These are phyloP conservation scores for Bellardia bayeri DNA, from an alignment of 2,888 invertebrate genomes.

Conservation along the genomic window DNA sequence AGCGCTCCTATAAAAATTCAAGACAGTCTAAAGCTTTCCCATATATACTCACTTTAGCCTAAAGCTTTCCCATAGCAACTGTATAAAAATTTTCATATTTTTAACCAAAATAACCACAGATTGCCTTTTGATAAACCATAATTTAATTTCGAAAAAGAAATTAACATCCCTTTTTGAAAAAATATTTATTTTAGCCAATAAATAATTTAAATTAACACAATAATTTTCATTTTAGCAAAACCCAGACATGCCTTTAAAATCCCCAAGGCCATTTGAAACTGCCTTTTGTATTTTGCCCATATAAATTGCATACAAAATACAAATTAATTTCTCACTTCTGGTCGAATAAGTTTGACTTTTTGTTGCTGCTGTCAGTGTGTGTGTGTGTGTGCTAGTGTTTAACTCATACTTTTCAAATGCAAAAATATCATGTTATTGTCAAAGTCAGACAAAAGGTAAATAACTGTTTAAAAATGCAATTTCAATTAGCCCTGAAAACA, in stretches of 20 bases:
- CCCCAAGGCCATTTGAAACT: conserved; percentile 55
- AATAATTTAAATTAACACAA: conserved; percentile 66
- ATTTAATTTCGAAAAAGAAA: conserved; percentile 15
- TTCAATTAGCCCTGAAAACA: conserved; percentile 75
- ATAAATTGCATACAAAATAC: conserved; percentile 70
- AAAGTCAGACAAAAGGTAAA: conserved; percentile 74
- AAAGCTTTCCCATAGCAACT: too few species aligned
- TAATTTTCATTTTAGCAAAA: conserved; percentile 40
- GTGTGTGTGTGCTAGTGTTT: background rate
- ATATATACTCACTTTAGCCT: too few species aligned
- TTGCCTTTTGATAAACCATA: conserved; percentile 12
- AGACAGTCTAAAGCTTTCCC: too few species aligned
- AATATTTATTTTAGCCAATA: conserved; percentile 62
- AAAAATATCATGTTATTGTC: conserved; percentile 62
- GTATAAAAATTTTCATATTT: too few species aligned
- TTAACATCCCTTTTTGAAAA: background rate
- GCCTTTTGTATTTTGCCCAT: conserved; percentile 41
- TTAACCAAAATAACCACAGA: background rate
- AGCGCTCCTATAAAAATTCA: too few species aligned
- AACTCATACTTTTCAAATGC: conserved; percentile 45
- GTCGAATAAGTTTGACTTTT: conserved; percentile 57
- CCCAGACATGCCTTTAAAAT: conserved; percentile 44
- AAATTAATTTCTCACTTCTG: conserved; percentile 74
- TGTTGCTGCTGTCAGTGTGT: background rate
- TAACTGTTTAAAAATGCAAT: conserved; percentile 76